Evolutionary conservation across 2,113 vertebrate genomes (phyloP).

Genomic region (Corythornis madagascariensis): DNA sequence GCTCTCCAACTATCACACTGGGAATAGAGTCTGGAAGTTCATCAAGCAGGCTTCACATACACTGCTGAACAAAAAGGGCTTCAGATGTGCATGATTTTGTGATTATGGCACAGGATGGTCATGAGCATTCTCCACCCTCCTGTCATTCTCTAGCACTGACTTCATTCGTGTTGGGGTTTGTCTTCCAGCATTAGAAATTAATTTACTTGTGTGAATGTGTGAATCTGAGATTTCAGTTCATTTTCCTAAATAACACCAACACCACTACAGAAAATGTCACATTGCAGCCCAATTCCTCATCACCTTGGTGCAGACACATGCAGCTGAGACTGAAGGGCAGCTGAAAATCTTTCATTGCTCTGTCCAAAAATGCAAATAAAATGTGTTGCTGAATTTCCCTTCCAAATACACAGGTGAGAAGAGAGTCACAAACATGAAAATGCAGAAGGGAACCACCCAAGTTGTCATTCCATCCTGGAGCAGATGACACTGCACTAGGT

Average conservation of each 20-base stretch:
- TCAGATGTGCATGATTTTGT: conserved; percentile 48
- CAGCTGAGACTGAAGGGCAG: not conserved
- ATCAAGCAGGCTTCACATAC: not conserved
- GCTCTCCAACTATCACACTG: not conserved
- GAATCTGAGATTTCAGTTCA: not conserved
- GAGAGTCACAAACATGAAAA: not conserved
- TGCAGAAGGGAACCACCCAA: not conserved
- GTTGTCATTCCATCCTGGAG: not conserved
- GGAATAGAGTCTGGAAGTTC: conserved; percentile 43
- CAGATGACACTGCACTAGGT: not conserved
- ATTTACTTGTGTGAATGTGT: not conserved
- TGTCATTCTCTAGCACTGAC: conserved; percentile 21
- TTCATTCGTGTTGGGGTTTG: not conserved
- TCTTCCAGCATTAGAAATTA: not conserved
- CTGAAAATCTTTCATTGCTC: not conserved
- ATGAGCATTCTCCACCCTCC: conserved; percentile 34
- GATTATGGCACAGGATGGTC: conserved; percentile 36
- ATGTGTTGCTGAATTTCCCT: not conserved
- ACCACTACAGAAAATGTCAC: not conserved
- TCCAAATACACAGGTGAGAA: not conserved
- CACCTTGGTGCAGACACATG: not conserved
- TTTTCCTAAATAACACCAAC: not conserved
- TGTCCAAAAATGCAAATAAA: not conserved
- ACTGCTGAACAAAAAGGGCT: conserved; percentile 13
- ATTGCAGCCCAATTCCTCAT: not conserved